Base-by-base conservation (phyloP, 1,140 invertebrate species). In the Diuraphis noxia region DNA sequence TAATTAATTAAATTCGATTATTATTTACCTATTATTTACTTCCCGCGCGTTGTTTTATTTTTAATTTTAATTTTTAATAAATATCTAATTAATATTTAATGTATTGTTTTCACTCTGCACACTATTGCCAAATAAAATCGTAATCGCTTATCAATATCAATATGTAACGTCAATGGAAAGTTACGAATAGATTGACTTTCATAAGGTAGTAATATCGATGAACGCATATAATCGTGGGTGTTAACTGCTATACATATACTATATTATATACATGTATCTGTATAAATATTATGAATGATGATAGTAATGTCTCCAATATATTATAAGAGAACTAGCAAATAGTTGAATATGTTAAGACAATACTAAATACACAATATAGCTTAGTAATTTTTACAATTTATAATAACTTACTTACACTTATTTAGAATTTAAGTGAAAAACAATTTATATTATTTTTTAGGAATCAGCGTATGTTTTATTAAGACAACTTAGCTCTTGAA, bases 101-200 rank as follows among this genome's bases (percentile, higher is more conserved):
- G 19, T 40, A 30, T 41, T 88, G 13, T 56, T 88, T 56, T 88
- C 86, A 88, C 86, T 88, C 25, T 40, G 13, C 40, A 40, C 7
- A 63, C 13, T 38, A 36, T 56, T 88, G 86, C 49, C 86, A 88
- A 88, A 56, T 88, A 88, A 40, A 41, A 40, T 36, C 9, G 36
- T 88, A 88, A 88, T 63, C 86, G 30, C 36, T 88, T 40, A 88
- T 63, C n/a, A 63, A 88, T 88, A 63, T 88, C n/a, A 63, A 88
- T 88, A 63, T 88, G 86, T 63, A 88, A 88, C 86, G 36, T 88
- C 86, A 40, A 63, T 63, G 86, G 86, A 88, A 88, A 88, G 86
- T 88, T 63, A 63, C 25, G 0, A 88, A 63, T 41, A 17, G 30
- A 40, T 88, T 40, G 49, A 88, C 86, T 88, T 88, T 88, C 86